Evolutionary conservation across 1,140 invertebrate species (phyloP).

Genomic region (Drosophila busckii): DNA sequence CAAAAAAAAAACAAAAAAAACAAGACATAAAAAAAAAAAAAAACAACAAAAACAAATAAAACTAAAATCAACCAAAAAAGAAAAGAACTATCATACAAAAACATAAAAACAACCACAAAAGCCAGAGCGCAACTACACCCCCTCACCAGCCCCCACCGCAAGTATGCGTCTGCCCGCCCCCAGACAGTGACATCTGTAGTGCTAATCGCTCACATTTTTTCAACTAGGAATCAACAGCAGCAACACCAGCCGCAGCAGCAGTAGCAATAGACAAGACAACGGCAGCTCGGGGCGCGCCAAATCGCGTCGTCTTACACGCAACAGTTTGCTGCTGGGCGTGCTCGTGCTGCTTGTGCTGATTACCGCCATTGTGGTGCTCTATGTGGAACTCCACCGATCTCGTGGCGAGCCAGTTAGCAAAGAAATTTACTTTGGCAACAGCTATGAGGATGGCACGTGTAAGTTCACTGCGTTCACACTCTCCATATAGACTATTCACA

Average conservation of each 20-base stretch:
- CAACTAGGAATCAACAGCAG: conserved; percentile 59
- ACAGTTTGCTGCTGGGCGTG: conserved; percentile 46
- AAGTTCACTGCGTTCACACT: conserved; percentile 34
- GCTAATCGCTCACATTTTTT: background rate
- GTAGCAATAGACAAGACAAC: conserved; percentile 11
- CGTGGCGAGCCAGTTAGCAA: background rate
- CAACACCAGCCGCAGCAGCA: background rate
- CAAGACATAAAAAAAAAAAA: too few species aligned
- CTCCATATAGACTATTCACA: conserved; percentile 47
- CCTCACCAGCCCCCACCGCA: conserved; percentile 6
- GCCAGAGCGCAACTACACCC: conserved; percentile 33
- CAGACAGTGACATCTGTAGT: background rate
- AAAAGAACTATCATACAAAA: too few species aligned
- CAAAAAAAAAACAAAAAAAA: too few species aligned
- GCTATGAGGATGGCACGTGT: conserved; percentile 69
- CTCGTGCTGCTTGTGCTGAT: conserved; percentile 55
- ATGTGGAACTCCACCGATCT: conserved; percentile 41
- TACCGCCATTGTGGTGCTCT: conserved; percentile 45
- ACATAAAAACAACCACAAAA: too few species aligned
- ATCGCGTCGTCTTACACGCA: conserved; percentile 45
- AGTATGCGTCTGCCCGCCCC: background rate
- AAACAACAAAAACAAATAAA: too few species aligned
- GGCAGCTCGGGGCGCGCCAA: conserved; percentile 13
- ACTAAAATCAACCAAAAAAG: too few species aligned
- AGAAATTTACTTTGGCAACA: conserved; percentile 64